phyloP scores from a whole-genome alignment of 1,140 invertebrate genomes.

The Helicorthomorpha holstii region DNA sequence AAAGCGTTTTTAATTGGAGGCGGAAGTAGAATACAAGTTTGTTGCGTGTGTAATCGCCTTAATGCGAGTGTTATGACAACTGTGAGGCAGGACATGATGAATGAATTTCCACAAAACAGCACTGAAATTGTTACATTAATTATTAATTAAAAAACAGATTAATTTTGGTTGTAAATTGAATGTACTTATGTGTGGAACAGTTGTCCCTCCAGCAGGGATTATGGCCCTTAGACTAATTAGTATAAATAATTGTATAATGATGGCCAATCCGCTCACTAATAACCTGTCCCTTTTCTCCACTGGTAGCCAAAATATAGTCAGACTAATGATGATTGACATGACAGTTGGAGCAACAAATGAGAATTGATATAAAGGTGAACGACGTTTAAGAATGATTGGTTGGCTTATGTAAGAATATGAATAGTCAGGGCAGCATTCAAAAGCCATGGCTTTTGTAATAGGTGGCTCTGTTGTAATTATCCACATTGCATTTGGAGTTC shows the following conservation, averaged over 20 bases:
- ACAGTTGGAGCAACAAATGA: background rate
- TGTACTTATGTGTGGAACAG: background rate
- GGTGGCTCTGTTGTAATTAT: too few species aligned
- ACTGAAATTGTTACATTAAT: background rate
- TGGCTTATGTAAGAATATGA: background rate
- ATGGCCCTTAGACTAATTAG: background rate
- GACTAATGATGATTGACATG: background rate
- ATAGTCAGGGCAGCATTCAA: background rate
- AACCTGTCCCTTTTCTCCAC: background rate
- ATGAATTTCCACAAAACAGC: background rate
- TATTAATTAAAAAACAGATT: background rate
- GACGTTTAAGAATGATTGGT: background rate
- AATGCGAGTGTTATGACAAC: background rate
- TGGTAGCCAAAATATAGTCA: background rate
- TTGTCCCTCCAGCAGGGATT: background rate
- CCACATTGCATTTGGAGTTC: too few species aligned
- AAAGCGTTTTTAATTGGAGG: background rate
- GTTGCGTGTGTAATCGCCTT: background rate
- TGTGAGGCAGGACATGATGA: background rate
- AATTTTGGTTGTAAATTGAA: background rate
- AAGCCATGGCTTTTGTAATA: too few species aligned
- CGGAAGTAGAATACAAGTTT: background rate
- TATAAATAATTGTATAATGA: background rate
- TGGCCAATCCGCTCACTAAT: background rate
- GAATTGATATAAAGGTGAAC: background rate